phyloP scores from a whole-genome alignment of 2,113 vertebrate species.

The Indicator indicator region DNA sequence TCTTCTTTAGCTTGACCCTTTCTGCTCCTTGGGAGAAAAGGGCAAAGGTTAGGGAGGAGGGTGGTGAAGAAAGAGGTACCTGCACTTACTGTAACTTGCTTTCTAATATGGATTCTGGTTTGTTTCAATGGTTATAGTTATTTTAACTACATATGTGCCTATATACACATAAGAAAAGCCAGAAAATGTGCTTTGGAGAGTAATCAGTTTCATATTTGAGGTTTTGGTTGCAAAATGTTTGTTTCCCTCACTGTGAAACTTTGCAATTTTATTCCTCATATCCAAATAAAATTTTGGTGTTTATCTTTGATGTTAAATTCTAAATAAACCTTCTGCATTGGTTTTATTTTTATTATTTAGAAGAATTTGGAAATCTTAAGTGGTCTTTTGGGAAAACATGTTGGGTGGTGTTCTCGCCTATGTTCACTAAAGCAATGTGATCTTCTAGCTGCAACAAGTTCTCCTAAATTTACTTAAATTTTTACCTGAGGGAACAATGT shows the following conservation, averaged over 20 bases:
- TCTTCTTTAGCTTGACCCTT: not conserved
- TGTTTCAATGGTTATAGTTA: not conserved
- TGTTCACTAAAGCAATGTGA: not conserved
- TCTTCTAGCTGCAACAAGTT: not conserved
- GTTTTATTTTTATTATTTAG: not conserved
- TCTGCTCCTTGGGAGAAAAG: not conserved
- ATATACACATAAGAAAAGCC: not conserved
- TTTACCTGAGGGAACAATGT: not conserved
- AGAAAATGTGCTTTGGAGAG: not conserved
- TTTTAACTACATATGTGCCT: not conserved
- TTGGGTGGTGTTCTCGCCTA: not conserved
- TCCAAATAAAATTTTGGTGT: not conserved
- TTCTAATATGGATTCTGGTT: not conserved
- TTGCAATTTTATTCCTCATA: not conserved
- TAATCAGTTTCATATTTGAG: not conserved
- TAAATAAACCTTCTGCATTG: not conserved
- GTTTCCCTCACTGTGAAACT: not conserved
- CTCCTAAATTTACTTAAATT: not conserved
- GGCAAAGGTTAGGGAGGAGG: accelerated
- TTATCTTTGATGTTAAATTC: not conserved
- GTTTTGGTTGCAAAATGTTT: not conserved
- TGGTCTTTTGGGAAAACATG: not conserved
- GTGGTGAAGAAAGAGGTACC: not conserved
- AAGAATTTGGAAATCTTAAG: not conserved
- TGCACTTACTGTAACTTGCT: not conserved